A percentile compares a stretch with the other conserved stretches of the same genome.
phyloP scores from a whole-genome alignment of 1,140 invertebrate genomes.

The Ips nitidus region DNA sequence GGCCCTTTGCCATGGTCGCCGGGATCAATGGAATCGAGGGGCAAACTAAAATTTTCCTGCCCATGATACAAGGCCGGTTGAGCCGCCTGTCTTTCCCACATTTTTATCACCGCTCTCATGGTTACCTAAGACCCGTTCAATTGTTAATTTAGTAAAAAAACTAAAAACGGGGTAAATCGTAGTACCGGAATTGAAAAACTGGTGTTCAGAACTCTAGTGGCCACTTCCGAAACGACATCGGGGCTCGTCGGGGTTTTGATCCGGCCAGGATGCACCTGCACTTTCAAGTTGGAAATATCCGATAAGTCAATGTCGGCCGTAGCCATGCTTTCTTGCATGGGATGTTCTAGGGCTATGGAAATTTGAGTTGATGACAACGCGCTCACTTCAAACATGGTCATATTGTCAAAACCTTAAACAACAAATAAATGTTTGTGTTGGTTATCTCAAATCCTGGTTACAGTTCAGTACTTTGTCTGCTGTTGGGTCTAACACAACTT shows the following conservation, averaged over 20 bases:
- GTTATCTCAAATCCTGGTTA: too few species aligned
- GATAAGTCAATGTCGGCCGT: conserved; percentile 87
- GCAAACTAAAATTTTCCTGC: conserved; percentile 54
- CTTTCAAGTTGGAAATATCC: conserved; percentile 74
- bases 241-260: conserved; percentile 54
- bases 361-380: conserved; percentile 87
- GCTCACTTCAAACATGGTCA: conserved; percentile 88
- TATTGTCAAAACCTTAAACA: conserved; percentile 69
- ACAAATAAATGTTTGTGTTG: background rate
- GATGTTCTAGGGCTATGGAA: conserved; percentile 89
- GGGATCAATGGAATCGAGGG: conserved; percentile 51
- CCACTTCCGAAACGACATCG: conserved; percentile 72
- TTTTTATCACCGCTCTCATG: conserved; percentile 60
- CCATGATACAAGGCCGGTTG: conserved; percentile 48
- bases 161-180: conserved; percentile 7
- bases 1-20: conserved; percentile 52
- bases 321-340: conserved; percentile 86
- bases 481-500: conserved; percentile 81
- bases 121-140: conserved; percentile 60
- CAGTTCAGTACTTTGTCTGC: conserved; percentile 64
- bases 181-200: conserved; percentile 81
- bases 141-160: background rate
- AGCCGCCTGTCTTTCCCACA: conserved; percentile 56
- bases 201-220: conserved; percentile 84
- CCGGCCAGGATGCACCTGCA: conserved; percentile 53